Evolutionary conservation across 2,113 vertebrate genomes (phyloP).

Genomic region (Ancistrus triradiatus): DNA sequence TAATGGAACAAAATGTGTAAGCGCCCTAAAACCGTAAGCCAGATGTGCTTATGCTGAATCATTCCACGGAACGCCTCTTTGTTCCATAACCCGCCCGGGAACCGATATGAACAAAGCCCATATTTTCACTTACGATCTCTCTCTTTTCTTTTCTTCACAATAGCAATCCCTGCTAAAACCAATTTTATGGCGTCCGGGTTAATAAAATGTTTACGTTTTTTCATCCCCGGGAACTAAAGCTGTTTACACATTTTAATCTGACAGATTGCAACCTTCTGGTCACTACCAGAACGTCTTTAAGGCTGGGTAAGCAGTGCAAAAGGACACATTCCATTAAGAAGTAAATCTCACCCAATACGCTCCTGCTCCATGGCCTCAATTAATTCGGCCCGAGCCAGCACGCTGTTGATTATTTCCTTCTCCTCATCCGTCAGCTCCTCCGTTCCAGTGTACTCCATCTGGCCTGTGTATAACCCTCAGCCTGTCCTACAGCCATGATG

Average conservation of each 20-base stretch:
- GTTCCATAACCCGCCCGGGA: not conserved
- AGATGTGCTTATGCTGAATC: slow-evolving; percentile 22
- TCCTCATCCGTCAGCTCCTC: slow-evolving; percentile 92
- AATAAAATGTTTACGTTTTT: too few relatives aligned
- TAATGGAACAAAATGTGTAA: slow-evolving; percentile 26
- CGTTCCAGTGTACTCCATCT: slow-evolving; percentile 56
- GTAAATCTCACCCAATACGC: slow-evolving; percentile 81
- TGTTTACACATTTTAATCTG: too few relatives aligned
- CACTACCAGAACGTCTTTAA: not conserved
- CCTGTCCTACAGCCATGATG: slow-evolving; percentile 7
- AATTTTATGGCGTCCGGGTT: too few relatives aligned
- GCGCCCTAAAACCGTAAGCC: slow-evolving; percentile 11
- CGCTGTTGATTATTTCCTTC: slow-evolving; percentile 91
- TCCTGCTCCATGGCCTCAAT: slow-evolving; percentile 91
- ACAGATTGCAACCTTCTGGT: not conserved
- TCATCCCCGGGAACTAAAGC: too few relatives aligned
- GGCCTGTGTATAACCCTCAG: slow-evolving; percentile 22
- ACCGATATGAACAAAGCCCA: not conserved
- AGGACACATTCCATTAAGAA: too few relatives aligned
- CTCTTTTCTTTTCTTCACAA: too few relatives aligned
- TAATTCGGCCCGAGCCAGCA: slow-evolving; percentile 84
- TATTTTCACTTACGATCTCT: not conserved
- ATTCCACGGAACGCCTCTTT: not conserved
- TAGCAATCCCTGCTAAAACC: not conserved
- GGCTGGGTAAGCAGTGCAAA: not conserved